Conservation (phyloP, 2,113 vertebrate genomes). For the Hippocampus abdominalis region DNA sequence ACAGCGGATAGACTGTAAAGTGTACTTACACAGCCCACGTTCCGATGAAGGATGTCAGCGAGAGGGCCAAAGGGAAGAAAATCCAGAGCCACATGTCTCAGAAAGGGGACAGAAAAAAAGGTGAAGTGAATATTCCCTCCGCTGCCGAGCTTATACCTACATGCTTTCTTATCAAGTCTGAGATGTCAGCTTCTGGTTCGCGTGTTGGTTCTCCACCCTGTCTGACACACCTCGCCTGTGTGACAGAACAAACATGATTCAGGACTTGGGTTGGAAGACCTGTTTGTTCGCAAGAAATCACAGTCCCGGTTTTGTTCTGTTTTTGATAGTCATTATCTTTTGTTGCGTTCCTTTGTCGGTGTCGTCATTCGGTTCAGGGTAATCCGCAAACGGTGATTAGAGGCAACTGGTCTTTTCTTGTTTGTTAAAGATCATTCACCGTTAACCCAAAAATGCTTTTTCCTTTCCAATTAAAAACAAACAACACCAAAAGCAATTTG, state of each 20-base stretch:
- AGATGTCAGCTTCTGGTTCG: not conserved
- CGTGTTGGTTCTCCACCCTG: not conserved
- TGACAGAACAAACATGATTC: not conserved
- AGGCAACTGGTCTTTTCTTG: too few species aligned
- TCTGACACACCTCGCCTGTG: not conserved
- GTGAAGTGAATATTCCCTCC: conserved; percentile 3
- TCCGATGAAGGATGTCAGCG: conserved; percentile 68
- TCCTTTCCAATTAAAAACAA: too few species aligned
- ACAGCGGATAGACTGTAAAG: not conserved
- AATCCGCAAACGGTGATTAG: too few species aligned
- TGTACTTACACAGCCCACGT: conserved; percentile 77
- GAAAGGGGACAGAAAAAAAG: not conserved
- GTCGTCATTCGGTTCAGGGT: too few species aligned
- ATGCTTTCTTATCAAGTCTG: not conserved
- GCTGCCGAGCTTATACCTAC: not conserved
- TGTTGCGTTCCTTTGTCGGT: not conserved
- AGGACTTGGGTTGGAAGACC: not conserved
- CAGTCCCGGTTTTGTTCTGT: not conserved
- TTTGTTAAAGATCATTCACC: too few species aligned
- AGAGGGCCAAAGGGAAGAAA: conserved; percentile 66
- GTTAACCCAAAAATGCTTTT: too few species aligned
- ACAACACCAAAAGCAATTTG: too few species aligned
- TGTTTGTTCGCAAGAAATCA: not conserved
- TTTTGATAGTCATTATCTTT: not conserved
- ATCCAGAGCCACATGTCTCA: conserved; percentile 71